These are phyloP conservation scores for Limnodromus scolopaceus DNA, from an alignment of 2,797 vertebrate species.

Conservation along the genomic window DNA sequence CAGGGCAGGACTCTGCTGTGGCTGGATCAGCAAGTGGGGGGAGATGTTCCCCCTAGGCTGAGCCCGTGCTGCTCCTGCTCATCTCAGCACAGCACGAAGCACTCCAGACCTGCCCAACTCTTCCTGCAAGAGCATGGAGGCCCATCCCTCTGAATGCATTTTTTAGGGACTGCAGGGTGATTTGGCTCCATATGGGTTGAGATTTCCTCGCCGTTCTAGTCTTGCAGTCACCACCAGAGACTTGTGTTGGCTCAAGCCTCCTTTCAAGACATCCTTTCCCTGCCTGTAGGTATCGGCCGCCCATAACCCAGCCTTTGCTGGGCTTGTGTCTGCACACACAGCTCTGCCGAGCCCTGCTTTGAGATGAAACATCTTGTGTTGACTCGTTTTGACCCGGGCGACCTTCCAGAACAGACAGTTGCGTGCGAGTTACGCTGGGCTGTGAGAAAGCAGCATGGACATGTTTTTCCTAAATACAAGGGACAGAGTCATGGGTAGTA, in stretches of 20 bases:
- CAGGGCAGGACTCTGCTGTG: not conserved
- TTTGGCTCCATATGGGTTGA: not conserved
- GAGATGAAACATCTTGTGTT: not conserved
- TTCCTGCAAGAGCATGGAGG: not conserved
- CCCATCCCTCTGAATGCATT: fast-evolving
- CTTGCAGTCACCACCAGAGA: not conserved
- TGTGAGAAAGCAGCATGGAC: not conserved
- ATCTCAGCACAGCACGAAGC: not conserved
- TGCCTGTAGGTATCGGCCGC: fast-evolving
- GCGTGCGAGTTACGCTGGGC: not conserved
- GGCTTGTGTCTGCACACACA: not conserved
- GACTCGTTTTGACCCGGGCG: not conserved
- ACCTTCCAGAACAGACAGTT: not conserved
- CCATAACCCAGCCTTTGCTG: not conserved
- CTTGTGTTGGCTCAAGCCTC: not conserved
- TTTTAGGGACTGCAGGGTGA: not conserved
- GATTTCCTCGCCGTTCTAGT: not conserved
- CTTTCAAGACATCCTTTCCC: not conserved
- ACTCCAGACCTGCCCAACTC: not conserved
- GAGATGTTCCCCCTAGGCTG: not conserved
- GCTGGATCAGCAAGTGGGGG: not conserved
- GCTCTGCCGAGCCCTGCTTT: not conserved
- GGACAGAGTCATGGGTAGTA: not conserved
- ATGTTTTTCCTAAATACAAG: not conserved
- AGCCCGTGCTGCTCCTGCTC: not conserved